phyloP scores from a whole-genome alignment of 2,797 vertebrate genomes.

The Heteromormyrus szaboi region DNA sequence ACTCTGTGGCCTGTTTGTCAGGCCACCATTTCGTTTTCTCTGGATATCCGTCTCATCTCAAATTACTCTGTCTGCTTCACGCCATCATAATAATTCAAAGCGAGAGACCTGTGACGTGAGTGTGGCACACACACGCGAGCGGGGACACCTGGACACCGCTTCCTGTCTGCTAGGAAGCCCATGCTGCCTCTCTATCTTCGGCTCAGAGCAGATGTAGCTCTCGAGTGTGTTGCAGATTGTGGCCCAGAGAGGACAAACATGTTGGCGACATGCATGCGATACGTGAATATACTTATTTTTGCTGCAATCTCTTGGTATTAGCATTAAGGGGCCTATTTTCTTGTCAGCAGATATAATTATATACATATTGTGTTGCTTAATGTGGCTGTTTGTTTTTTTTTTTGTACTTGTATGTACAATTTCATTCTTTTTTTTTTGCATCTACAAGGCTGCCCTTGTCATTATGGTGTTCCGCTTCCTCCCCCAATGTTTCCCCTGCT shows the following conservation, averaged over 20 bases:
- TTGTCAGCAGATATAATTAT: neutral
- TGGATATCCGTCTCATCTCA: neutral
- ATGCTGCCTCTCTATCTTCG: neutral
- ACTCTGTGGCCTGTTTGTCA: neutral
- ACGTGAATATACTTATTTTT: neutral
- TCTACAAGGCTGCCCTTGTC: neutral
- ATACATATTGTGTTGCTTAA: neutral
- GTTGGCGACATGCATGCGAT: slow-evolving; percentile 11
- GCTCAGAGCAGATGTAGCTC: neutral
- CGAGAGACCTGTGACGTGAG: slow-evolving; percentile 11
- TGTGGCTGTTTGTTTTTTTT: neutral
- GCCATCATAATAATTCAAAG: slow-evolving; percentile 19
- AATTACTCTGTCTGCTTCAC: neutral
- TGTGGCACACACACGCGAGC: neutral
- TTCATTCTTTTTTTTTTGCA: neutral
- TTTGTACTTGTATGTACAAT: neutral
- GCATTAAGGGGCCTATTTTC: slow-evolving; percentile 9
- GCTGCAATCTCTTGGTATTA: neutral
- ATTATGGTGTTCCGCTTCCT: neutral
- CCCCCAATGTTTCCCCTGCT: slow-evolving; percentile 12
- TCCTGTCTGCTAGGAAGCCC: neutral
- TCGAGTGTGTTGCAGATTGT: neutral
- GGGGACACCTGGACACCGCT: slow-evolving; percentile 3
- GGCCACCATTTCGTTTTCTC: neutral
- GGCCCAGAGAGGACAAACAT: slow-evolving; percentile 9